Base-by-base conservation (phyloP, 2,797 vertebrate genomes). In the Pachyuromys duprasi region DNA sequence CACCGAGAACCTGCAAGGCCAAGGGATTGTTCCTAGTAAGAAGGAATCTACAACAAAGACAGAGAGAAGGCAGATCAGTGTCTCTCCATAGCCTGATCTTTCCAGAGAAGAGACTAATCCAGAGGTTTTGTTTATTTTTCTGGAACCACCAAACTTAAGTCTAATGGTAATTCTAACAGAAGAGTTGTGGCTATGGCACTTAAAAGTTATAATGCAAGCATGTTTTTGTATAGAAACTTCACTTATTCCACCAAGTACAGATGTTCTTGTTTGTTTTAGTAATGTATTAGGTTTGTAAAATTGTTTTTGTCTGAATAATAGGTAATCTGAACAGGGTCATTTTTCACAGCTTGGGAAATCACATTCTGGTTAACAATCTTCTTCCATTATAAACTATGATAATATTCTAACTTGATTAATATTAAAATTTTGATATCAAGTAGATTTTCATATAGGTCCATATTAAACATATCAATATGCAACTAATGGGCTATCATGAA, bases 351-450 rank as follows among this genome's bases (percentile, higher is more conserved):
- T 82, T 6, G 89, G 53, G 90, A 90, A 90, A 90, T 74, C 39
- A 63, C 4, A 39, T 78, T 86, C 8, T 89, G 92, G 17, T 82
- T 88, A 96, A 11, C 17, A 70, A 18, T 13, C 8, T 89, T 89
- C 15, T 20, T 83, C 83, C 65, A 24, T 31, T 90, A 69, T 90
- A 63, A 92, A 91, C 55, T 93, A 57, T 70, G 26, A 53, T 49
- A 18, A 84, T 76, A 93, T 24, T 83, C 31, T 94, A 95, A 88
- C 4, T 97, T 97, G 26, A 88, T 33, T 67, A 79, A 63, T 90
- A 60, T 81, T 90, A 55, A 82, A 60, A 92, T 87, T 89, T 26
- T 69, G 26, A 69, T 49, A 86, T 18, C 20, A 89, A 57, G 20
- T 89, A 88, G 28, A 84, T 95, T 91, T 96, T 57, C 65, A 94